phyloP scores from a whole-genome alignment of 2,888 invertebrate genomes.

The Pharmacophagus antenor region DNA sequence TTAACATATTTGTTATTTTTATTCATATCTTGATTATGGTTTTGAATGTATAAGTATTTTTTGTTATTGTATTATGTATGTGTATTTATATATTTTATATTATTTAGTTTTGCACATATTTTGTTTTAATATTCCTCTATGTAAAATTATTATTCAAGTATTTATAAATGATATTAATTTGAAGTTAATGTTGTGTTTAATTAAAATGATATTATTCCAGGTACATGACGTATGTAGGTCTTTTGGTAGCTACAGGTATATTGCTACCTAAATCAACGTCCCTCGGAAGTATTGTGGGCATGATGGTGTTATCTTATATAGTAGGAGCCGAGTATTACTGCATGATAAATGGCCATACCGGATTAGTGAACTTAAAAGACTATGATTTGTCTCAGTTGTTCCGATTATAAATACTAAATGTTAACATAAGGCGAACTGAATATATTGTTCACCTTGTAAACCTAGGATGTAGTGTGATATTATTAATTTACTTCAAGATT shows the following conservation, averaged over 20 bases:
- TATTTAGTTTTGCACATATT: no score
- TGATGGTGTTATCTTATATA: constrained; percentile 90
- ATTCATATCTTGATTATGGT: no score
- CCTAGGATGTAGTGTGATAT: background rate
- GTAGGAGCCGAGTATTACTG: constrained; percentile 89
- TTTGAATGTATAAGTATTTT: no score
- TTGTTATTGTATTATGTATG: no score
- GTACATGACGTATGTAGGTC: constrained; percentile 91
- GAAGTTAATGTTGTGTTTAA: background rate
- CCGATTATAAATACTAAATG: constrained; percentile 39
- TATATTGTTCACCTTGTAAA: background rate
- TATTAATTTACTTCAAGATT: background rate
- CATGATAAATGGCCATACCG: constrained; percentile 77
- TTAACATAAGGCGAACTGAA: background rate
- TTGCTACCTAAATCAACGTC: constrained; percentile 90
- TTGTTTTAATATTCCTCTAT: background rate
- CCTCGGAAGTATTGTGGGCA: constrained; percentile 88
- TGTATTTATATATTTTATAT: no score
- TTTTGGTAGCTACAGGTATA: constrained; percentile 91
- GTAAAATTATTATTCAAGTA: background rate
- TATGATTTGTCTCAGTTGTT: constrained; percentile 61
- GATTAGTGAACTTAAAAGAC: constrained; percentile 60
- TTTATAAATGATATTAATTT: background rate
- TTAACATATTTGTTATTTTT: no score
- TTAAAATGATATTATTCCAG: constrained; percentile 59